Evolutionary conservation across 1,140 invertebrate genomes (phyloP).

Genomic region (Dendroctonus ponderosae): DNA sequence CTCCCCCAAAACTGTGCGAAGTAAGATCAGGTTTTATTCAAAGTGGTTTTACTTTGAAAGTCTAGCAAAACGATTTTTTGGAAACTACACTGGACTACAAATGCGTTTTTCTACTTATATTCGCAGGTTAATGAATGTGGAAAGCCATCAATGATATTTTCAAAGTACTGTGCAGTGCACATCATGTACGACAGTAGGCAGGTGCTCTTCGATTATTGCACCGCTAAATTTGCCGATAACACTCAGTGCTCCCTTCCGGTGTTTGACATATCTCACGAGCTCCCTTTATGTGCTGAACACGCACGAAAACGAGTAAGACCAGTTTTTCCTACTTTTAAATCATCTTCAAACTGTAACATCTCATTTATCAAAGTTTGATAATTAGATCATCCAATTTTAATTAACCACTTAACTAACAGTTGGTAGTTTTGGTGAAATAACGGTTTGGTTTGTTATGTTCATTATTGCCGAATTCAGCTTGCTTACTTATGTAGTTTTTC

Average conservation of each 20-base stretch:
- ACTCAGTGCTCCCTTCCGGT: conserved; percentile 85
- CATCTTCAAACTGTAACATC: too few species aligned
- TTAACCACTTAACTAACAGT: too few species aligned
- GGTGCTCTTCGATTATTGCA: conserved; percentile 84
- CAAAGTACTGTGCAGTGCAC: conserved; percentile 79
- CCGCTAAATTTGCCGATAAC: conserved; percentile 83
- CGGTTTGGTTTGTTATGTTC: too few species aligned
- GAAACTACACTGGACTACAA: too few species aligned
- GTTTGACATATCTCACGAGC: conserved; percentile 78
- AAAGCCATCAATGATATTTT: conserved; percentile 72
- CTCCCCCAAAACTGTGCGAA: conserved; percentile 41
- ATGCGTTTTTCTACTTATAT: neutral
- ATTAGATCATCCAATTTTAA: too few species aligned
- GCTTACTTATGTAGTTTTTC: too few species aligned
- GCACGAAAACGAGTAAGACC: conserved; percentile 64
- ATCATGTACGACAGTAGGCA: conserved; percentile 86
- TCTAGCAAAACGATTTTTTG: too few species aligned
- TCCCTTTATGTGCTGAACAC: conserved; percentile 81
- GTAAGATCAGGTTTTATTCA: neutral
- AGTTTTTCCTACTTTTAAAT: too few species aligned
- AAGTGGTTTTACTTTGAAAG: too few species aligned
- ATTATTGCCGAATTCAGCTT: too few species aligned
- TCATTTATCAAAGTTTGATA: too few species aligned
- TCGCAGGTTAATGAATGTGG: conserved; percentile 53
- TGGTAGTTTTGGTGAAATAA: too few species aligned